A percentile compares a stretch with the other conserved stretches of the same genome.
Conservation (phyloP, 2,113 vertebrate genomes). For the Pelusios castaneus region DNA sequence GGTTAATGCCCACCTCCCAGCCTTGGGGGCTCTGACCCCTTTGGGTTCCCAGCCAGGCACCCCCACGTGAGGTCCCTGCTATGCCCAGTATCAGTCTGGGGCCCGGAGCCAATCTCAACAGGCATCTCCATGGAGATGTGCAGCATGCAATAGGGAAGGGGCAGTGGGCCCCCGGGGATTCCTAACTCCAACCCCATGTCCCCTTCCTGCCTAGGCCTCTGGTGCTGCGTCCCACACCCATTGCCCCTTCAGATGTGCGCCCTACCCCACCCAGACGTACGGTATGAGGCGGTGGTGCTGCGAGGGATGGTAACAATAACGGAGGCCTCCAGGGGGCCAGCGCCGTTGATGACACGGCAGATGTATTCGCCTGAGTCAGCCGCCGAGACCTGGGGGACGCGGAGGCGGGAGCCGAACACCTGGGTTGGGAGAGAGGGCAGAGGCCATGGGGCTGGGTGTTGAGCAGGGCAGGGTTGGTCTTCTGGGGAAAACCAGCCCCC, state of each 20-base stretch:
- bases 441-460: too few species aligned
- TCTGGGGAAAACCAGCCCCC: neutral
- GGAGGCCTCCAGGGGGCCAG: conserved; percentile 76
- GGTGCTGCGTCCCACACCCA: neutral
- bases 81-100: too few species aligned
- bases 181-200: too few species aligned
- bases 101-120: neutral
- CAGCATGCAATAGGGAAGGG: neutral
- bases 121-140: neutral
- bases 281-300: neutral
- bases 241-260: neutral
- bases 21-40: neutral
- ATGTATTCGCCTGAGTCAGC: conserved; percentile 91
- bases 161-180: neutral
- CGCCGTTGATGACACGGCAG: conserved; percentile 77
- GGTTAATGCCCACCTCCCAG: too few species aligned
- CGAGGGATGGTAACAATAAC: conserved; percentile 83
- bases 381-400: conserved; percentile 80
- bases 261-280: neutral
- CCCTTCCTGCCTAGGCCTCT: neutral
- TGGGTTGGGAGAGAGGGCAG: rapidly evolving
- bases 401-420: conserved; percentile 79
- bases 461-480: neutral
- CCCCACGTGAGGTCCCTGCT: neutral
- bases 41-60: neutral